phyloP scores from a whole-genome alignment of 2,113 vertebrate species.

The Salvelinus sp. region DNA sequence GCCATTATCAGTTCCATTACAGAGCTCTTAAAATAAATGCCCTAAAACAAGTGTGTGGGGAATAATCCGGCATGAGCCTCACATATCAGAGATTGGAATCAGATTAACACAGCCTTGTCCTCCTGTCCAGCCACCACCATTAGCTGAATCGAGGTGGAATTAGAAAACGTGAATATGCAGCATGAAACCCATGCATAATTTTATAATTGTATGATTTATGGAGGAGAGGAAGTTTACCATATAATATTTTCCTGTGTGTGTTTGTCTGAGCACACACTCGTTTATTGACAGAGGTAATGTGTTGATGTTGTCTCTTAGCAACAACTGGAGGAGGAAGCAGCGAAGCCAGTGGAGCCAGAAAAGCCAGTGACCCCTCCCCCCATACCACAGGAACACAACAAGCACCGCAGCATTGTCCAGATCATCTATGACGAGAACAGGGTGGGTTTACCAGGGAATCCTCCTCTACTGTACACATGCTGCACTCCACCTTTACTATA shows the following conservation, averaged over 20 bases:
- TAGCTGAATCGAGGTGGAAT: background rate
- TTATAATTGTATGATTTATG: background rate
- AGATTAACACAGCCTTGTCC: constrained; percentile 5
- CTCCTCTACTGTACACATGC: constrained; percentile 34
- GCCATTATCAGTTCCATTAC: background rate
- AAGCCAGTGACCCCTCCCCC: constrained; percentile 95
- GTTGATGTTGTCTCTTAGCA: constrained; percentile 84
- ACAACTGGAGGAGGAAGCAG: constrained; percentile 99
- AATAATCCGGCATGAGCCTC: background rate
- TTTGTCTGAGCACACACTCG: background rate
- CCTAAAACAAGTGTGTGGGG: too few species aligned
- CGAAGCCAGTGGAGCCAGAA: constrained; percentile 96
- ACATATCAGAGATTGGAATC: constrained; percentile 21
- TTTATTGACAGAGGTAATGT: constrained; percentile 33
- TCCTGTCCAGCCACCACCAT: background rate
- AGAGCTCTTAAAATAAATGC: background rate
- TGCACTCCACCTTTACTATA: constrained; percentile 16
- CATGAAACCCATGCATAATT: background rate
- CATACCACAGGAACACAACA: constrained; percentile 90
- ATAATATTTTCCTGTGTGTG: background rate
- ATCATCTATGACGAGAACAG: constrained; percentile 99
- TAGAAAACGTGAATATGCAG: background rate
- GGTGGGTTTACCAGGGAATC: constrained; percentile 68
- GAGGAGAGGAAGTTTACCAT: constrained; percentile 9
- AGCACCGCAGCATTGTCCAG: constrained; percentile 98